Evolutionary conservation across 2,797 vertebrate genomes (phyloP).

Genomic region (Pygocentrus nattereri): DNA sequence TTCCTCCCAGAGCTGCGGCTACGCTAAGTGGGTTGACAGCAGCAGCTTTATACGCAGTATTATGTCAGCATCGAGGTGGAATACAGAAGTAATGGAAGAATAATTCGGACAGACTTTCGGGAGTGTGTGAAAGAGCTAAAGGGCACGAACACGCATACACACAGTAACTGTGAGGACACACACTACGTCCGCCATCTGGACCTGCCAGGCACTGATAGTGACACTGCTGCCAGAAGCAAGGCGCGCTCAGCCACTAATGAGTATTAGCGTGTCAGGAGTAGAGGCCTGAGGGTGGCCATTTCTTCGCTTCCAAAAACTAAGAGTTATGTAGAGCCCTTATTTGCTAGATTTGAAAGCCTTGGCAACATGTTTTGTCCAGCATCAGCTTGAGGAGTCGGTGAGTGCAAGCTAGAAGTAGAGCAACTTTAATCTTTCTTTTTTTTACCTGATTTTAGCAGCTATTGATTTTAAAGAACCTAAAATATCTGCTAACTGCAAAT

Average conservation of each 20-base stretch:
- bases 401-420: background rate
- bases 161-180: background rate
- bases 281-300: constrained; percentile 6
- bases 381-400: background rate
- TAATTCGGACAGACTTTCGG: constrained; percentile 29
- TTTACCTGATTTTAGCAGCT: background rate
- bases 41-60: constrained; percentile 6
- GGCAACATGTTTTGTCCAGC: background rate
- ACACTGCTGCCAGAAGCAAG: constrained; percentile 14
- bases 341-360: background rate
- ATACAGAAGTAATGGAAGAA: constrained; percentile 5
- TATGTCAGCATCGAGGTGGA: constrained; percentile 18
- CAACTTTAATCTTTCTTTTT: background rate
- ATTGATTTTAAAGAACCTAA: background rate
- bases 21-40: constrained; percentile 36
- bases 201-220: constrained; percentile 27
- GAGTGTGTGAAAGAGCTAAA: background rate
- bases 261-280: background rate
- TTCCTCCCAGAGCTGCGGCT: constrained; percentile 8
- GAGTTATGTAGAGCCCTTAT: background rate
- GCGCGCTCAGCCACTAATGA: background rate
- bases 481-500: background rate
- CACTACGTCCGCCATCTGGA: constrained; percentile 18
- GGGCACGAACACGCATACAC: background rate
- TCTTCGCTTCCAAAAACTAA: background rate